These are phyloP conservation scores for Cavia porcellus DNA, from an alignment of 2,113 vertebrate genomes.

Conservation along the genomic window DNA sequence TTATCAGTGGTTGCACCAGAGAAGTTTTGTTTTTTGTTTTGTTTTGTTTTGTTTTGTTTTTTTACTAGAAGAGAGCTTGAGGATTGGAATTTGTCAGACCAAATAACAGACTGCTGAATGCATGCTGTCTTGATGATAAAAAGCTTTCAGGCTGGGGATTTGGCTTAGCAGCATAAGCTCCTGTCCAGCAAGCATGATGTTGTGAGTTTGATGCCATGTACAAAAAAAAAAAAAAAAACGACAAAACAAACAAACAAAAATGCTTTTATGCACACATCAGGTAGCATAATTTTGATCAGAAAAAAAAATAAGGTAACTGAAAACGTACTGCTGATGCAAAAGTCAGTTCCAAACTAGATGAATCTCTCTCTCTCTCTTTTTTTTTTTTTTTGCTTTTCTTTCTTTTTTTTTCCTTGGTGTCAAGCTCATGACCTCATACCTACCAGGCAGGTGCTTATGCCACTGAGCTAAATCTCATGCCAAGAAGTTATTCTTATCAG, in stretches of 20 bases:
- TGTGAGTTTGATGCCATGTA: too few relatives aligned
- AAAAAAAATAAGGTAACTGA: background rate
- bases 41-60: background rate
- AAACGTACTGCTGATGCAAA: background rate
- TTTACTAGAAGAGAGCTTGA: background rate
- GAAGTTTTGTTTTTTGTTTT: background rate
- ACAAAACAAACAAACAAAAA: background rate
- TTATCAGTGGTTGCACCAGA: background rate
- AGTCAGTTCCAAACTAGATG: background rate
- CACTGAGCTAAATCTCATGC: too few relatives aligned
- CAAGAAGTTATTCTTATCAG: background rate
- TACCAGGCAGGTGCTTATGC: too few relatives aligned
- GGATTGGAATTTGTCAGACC: accelerated
- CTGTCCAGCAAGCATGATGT: too few relatives aligned
- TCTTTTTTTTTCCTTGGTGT: too few relatives aligned
- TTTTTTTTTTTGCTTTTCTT: too few relatives aligned
- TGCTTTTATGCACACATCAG: background rate
- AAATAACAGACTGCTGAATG: background rate
- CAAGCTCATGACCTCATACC: too few relatives aligned
- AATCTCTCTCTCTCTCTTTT: background rate
- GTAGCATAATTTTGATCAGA: background rate
- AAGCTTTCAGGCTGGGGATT: background rate
- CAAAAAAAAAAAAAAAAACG: too few relatives aligned
- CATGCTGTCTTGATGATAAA: background rate
- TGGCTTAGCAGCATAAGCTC: too few relatives aligned